Conservation (phyloP, 2,888 invertebrate genomes). For the Noctua pronuba region DNA sequence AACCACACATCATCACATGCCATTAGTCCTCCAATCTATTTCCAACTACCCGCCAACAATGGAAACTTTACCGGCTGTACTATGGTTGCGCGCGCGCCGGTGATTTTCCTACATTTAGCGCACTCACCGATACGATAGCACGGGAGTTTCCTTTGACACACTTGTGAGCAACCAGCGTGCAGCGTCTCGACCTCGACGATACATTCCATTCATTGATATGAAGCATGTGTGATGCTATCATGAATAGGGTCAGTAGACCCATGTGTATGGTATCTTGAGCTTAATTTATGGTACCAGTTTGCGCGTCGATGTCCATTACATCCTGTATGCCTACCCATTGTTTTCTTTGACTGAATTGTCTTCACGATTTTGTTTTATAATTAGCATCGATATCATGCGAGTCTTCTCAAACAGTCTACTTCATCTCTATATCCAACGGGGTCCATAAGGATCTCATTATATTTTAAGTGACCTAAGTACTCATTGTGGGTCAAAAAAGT, state of each 20-base stretch:
- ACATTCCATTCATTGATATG: constrained; percentile 46
- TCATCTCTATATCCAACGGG: not conserved
- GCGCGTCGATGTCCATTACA: not conserved
- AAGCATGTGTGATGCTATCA: constrained; percentile 29
- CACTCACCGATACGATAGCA: constrained; percentile 60
- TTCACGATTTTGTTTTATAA: not conserved
- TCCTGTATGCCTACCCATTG: not conserved
- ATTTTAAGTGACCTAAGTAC: not conserved
- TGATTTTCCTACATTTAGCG: constrained; percentile 74
- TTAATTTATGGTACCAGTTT: not conserved
- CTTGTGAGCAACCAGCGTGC: constrained; percentile 49
- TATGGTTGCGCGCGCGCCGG: constrained; percentile 59
- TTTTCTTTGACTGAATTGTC: not conserved
- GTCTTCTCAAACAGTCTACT: not conserved
- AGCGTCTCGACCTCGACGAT: constrained; percentile 46
- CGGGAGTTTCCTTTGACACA: constrained; percentile 74
- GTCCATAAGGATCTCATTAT: not conserved
- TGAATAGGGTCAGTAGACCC: constrained; percentile 8
- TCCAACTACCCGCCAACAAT: constrained; percentile 41
- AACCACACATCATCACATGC: not conserved
- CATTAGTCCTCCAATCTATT: constrained; percentile 14
- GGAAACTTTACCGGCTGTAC: constrained; percentile 48
- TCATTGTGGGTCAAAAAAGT: not conserved
- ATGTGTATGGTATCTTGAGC: no score
- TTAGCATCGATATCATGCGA: not conserved